Conservation (phyloP, 2,113 vertebrate species). For the Pomatostomus ruficeps region DNA sequence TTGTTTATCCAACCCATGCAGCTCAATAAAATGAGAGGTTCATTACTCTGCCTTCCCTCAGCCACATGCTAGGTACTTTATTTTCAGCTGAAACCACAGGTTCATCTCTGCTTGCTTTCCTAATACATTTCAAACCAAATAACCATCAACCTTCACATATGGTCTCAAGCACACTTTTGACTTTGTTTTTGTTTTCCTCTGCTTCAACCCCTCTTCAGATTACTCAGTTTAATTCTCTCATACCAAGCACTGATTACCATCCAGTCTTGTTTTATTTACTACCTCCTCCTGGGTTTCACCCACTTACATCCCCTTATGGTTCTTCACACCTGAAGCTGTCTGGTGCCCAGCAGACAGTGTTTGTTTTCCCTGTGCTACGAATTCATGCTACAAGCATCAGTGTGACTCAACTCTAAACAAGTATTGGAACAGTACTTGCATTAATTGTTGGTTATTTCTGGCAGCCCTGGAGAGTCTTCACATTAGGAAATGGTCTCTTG, state of each 20-base stretch:
- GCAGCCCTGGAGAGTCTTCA: slow-evolving; percentile 53
- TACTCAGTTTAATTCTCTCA: slow-evolving; percentile 42
- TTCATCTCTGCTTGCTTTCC: background rate
- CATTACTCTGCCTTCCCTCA: background rate
- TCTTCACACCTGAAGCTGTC: background rate
- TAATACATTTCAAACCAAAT: background rate
- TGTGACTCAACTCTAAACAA: slow-evolving; percentile 42
- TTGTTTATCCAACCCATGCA: background rate
- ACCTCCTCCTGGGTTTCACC: slow-evolving; percentile 39
- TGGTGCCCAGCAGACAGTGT: background rate
- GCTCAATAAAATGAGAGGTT: background rate
- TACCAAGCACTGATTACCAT: slow-evolving; percentile 24
- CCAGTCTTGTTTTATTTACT: slow-evolving; percentile 42
- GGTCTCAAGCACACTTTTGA: background rate
- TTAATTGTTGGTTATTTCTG: slow-evolving; percentile 63
- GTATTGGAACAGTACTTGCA: slow-evolving; percentile 23
- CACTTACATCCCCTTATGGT: slow-evolving; percentile 18
- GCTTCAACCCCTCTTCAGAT: slow-evolving; percentile 49
- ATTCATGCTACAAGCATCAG: background rate
- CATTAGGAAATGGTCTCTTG: slow-evolving; percentile 46
- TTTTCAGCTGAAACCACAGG: background rate
- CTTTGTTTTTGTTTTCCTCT: slow-evolving; percentile 40
- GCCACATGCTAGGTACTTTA: background rate
- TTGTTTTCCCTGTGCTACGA: background rate
- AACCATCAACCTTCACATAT: slow-evolving; percentile 13